A percentile compares a stretch with the other conserved stretches of the same genome.
Evolutionary conservation across 37 sponge, comb jelly and placozoan species (phyloP).

Genomic region (Axinella damicornis): DNA sequence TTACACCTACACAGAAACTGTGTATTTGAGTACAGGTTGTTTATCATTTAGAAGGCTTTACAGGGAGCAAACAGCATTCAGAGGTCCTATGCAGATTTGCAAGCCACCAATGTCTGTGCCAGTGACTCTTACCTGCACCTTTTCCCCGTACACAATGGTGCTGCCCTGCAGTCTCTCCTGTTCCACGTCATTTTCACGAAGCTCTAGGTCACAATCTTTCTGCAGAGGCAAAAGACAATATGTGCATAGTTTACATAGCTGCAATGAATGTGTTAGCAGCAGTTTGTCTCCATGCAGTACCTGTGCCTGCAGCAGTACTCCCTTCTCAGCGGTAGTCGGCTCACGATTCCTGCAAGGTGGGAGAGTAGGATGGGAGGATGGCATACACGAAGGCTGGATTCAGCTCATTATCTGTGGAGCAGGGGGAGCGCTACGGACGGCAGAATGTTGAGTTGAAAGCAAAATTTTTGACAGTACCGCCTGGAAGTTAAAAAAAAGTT

Average conservation of each 20-base stretch:
- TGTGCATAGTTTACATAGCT: background rate
- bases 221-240: background rate
- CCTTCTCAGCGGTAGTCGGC: background rate
- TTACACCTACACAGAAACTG: too few species aligned
- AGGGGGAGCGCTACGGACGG: too few species aligned
- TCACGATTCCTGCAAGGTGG: background rate
- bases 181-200: constrained; percentile 17
- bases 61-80: too few species aligned
- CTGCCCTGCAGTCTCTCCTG: constrained; percentile 20
- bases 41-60: too few species aligned
- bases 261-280: background rate
- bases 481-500: too few species aligned
- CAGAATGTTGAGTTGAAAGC: too few species aligned
- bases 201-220: background rate
- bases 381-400: too few species aligned
- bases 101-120: background rate
- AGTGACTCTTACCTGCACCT: constrained; percentile 15
- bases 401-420: too few species aligned
- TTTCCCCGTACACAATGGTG: constrained; percentile 24
- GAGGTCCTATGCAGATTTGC: too few species aligned
- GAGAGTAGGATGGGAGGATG: background rate
- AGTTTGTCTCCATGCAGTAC: background rate
- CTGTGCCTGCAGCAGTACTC: background rate
- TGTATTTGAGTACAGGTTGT: too few species aligned
- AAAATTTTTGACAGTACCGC: too few species aligned